A percentile compares a stretch with the other conserved stretches of the same genome.
These are phyloP conservation scores for Hoplostethus atlanticus DNA, from an alignment of 2,797 vertebrate genomes.

Conservation along the genomic window DNA sequence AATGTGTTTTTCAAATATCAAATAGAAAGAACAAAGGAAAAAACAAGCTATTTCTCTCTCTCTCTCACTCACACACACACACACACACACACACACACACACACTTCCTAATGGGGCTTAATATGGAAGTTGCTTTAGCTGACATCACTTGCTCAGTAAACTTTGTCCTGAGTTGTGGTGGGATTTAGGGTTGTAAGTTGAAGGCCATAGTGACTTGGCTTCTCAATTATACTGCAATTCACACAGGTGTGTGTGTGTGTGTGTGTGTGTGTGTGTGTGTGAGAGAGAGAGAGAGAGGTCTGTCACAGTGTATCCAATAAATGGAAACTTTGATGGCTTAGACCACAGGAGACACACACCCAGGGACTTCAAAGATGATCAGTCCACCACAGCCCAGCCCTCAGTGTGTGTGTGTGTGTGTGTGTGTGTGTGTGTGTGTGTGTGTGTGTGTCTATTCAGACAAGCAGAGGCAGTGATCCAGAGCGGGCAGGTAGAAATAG, in stretches of 20 bases:
- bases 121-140: background rate
- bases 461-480: constrained; percentile 57
- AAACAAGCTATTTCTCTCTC: background rate
- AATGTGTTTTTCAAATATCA: background rate
- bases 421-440: constrained; percentile 21
- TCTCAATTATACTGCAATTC: constrained; percentile 46
- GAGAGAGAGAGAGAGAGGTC: constrained; percentile 12
- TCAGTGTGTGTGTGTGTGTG: constrained; percentile 6
- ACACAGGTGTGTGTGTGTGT: constrained; percentile 13
- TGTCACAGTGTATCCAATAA: constrained; percentile 73
- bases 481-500: constrained; percentile 49
- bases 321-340: constrained; percentile 75
- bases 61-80: too few relatives aligned
- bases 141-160: constrained; percentile 27
- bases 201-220: constrained; percentile 59
- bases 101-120: background rate
- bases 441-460: constrained; percentile 24
- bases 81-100: too few relatives aligned
- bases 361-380: constrained; percentile 64
- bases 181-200: constrained; percentile 10
- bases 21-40: background rate
- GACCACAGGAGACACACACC: constrained; percentile 66
- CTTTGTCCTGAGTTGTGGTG: constrained; percentile 23
- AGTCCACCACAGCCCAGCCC: constrained; percentile 34
- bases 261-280: constrained; percentile 27